Evolutionary conservation across 2,888 invertebrate genomes (phyloP).

Genomic region (Drosophila hamatofila): DNA sequence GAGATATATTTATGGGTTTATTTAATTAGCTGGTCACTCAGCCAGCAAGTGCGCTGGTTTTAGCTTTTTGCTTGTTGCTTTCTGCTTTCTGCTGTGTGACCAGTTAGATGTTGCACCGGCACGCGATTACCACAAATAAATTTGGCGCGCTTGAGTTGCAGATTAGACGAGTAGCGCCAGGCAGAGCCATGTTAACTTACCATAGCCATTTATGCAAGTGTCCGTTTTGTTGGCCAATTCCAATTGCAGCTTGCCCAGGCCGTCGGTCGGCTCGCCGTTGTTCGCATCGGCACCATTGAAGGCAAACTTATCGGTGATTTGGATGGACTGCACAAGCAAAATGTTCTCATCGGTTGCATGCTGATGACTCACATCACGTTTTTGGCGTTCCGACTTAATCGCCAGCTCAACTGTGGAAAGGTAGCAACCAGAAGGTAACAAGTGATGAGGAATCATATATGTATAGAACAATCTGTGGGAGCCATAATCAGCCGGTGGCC

Average conservation of each 20-base stretch:
- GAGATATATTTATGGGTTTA: constrained; percentile 69
- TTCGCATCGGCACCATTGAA: constrained; percentile 88
- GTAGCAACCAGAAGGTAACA: constrained; percentile 61
- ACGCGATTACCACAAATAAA: constrained; percentile 72
- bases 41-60: constrained; percentile 39
- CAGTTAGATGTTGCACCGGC: constrained; percentile 53
- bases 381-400: constrained; percentile 80
- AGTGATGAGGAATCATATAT: constrained; percentile 41
- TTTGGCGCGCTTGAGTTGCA: constrained; percentile 55
- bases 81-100: constrained; percentile 12
- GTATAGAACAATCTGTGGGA: constrained; percentile 18
- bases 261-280: constrained; percentile 82
- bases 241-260: constrained; percentile 90
- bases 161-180: constrained; percentile 29
- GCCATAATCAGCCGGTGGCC: constrained; percentile 35
- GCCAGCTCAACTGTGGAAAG: constrained; percentile 67
- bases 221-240: constrained; percentile 86
- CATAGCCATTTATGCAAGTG: constrained; percentile 85
- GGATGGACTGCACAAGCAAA: constrained; percentile 95
- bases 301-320: constrained; percentile 97
- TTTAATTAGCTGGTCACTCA: constrained; percentile 76
- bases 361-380: constrained; percentile 85
- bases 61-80: background rate
- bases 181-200: constrained; percentile 72
- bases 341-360: constrained; percentile 90